These are phyloP conservation scores for Holcopasites calliopsidis DNA, from an alignment of 1,140 invertebrate genomes.

Conservation along the genomic window DNA sequence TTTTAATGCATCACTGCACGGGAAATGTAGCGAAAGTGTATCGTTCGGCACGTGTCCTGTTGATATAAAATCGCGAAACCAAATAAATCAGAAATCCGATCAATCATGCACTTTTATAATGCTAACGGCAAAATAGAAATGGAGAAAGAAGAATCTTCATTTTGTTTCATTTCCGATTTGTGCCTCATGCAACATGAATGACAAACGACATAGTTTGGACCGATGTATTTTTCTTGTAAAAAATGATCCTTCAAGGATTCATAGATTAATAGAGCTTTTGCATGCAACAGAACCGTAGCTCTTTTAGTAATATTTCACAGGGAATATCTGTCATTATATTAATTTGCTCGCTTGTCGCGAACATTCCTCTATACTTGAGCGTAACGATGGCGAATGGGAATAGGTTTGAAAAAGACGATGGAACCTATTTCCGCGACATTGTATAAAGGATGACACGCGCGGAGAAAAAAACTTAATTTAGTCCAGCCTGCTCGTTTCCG, in stretches of 20 bases:
- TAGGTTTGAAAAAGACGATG: slow-evolving; percentile 30
- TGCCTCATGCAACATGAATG: neutral
- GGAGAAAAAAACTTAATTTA: slow-evolving; percentile 47
- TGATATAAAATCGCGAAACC: too few relatives aligned
- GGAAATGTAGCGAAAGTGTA: too few relatives aligned
- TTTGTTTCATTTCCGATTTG: too few relatives aligned
- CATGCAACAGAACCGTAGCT: neutral
- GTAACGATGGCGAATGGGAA: slow-evolving; percentile 24
- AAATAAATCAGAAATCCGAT: too few relatives aligned
- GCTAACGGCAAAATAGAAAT: too few relatives aligned
- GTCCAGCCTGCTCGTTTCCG: slow-evolving; percentile 19
- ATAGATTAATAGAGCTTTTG: neutral
- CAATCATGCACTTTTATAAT: too few relatives aligned
- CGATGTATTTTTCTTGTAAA: too few relatives aligned
- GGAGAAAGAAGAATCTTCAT: too few relatives aligned
- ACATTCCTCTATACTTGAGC: neutral
- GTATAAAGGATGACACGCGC: slow-evolving; percentile 13
- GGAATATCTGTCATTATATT: slow-evolving; percentile 34
- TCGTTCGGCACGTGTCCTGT: too few relatives aligned
- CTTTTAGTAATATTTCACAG: slow-evolving; percentile 12
- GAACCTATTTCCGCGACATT: slow-evolving; percentile 38
- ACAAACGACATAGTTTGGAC: neutral
- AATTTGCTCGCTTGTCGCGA: slow-evolving; percentile 15
- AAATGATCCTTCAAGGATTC: neutral
- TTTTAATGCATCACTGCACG: too few relatives aligned